A percentile compares a stretch with the other conserved stretches of the same genome.
These are phyloP conservation scores for Meriones psammophilus DNA, from an alignment of 2,797 vertebrate genomes.

Conservation along the genomic window DNA sequence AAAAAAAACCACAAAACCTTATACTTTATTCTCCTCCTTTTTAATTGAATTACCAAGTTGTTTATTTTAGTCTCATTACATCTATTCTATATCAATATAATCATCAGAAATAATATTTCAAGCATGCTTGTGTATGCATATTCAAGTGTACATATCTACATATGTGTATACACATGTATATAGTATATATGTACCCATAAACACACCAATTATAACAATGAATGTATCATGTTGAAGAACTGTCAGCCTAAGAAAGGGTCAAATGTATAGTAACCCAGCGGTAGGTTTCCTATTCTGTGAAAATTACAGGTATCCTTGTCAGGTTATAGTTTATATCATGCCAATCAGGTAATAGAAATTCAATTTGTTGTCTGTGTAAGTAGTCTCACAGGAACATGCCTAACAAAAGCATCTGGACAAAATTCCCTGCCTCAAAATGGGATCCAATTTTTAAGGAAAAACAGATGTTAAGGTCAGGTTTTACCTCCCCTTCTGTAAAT, in stretches of 20 bases:
- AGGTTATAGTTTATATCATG: conserved; percentile 12
- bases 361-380: conserved; percentile 8
- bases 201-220: background rate
- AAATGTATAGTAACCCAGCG: conserved; percentile 3
- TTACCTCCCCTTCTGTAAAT: background rate
- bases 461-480: conserved; percentile 38
- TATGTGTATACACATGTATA: background rate
- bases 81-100: background rate
- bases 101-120: conserved; percentile 19
- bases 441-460: conserved; percentile 48
- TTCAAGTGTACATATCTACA: background rate
- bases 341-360: conserved; percentile 20
- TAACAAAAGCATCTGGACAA: conserved; percentile 54
- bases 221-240: background rate
- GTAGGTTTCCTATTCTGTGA: background rate
- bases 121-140: background rate
- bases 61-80: background rate
- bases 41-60: conserved; percentile 14
- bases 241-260: background rate
- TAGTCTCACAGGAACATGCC: conserved; percentile 10
- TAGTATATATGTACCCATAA: background rate
- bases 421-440: conserved; percentile 11
- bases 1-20: background rate
- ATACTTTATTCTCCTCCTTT: background rate
- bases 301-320: background rate